A percentile compares a stretch with the other conserved stretches of the same genome.
phyloP scores from a whole-genome alignment of 1,140 invertebrate species.

The Drosophila varians region DNA sequence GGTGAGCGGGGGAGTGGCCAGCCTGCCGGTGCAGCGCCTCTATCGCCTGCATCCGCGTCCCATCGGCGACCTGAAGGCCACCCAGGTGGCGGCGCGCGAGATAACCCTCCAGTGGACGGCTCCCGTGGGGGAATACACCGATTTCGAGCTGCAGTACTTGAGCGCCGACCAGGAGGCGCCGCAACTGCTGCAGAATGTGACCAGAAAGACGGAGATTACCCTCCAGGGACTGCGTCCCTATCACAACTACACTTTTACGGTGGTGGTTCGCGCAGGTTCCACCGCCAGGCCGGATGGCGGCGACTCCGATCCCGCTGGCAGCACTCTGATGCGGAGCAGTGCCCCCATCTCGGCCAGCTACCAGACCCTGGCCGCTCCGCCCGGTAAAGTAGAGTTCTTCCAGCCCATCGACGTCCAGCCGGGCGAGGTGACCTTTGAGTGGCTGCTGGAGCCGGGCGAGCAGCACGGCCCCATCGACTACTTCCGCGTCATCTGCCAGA shows the following conservation, averaged over 20 bases:
- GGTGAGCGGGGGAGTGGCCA: conserved; percentile 91
- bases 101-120: conserved; percentile 92
- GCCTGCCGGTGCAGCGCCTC: conserved; percentile 92
- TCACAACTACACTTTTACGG: conserved; percentile 95
- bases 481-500: conserved; percentile 91
- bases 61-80: conserved; percentile 90
- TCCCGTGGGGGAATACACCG: conserved; percentile 92
- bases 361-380: conserved; percentile 91
- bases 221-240: conserved; percentile 91
- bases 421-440: conserved; percentile 91
- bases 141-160: conserved; percentile 95
- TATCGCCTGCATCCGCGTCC: conserved; percentile 93
- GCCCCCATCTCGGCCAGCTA: conserved; percentile 91
- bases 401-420: conserved; percentile 91
- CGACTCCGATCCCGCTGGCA: conserved; percentile 21
- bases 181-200: conserved; percentile 88
- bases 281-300: conserved; percentile 71
- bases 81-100: conserved; percentile 89
- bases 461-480: conserved; percentile 93
- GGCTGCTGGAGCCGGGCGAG: conserved; percentile 89
- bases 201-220: conserved; percentile 88
- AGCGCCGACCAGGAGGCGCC: conserved; percentile 86
- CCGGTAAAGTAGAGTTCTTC: conserved; percentile 90
- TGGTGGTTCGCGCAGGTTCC: conserved; percentile 91
- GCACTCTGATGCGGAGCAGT: conserved; percentile 89